Evolutionary conservation across 2,113 vertebrate genomes (phyloP), one percentile per base, ranked within the genome.

Genomic region (Fregetta grallaria): DNA sequence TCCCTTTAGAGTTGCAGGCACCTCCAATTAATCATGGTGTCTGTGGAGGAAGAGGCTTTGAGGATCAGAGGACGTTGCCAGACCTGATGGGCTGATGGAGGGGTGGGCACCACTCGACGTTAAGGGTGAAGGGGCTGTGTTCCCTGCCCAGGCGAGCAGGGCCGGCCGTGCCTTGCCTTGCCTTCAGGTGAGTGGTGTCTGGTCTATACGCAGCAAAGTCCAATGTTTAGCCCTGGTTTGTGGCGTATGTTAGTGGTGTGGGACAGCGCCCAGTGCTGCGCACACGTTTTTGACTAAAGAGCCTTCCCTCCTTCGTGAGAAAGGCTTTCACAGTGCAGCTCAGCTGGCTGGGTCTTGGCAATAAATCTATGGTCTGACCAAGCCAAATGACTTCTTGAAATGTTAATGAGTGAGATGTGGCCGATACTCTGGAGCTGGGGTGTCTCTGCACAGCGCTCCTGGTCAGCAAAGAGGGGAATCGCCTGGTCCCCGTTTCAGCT

Each of bases 11-110:
- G 78, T 58, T 12, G 3, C 78, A 40, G 86, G 92, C 86, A 81
- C 72, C 96, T 90, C 94, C 92, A 75, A 94, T 97, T 92, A 88
- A 94, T 97, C 90, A 73, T 55, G 63, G 81, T 94, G 91, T 88
- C 93, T 47, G 72, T 42, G 92, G 70, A 91, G 81, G 88, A 94
- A 86, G 83, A 77, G 87, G 32, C 74, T 66, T 21, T 86, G 90
- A 86, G 92, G 85, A 90, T 50, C 49, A 44, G 79, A 82, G 85
- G 77, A 63, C 3, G 11, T 30, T 34, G 70, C 90, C 90, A 86
- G 89, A 68, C 36, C n/a, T 62, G 67, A 47, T 47, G 65, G 63
- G 59, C 83, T 89, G 89, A 25, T 38, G 84, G n/a, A 63, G 67
- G 86, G 58, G 40, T 79, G 94, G 67, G 79, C 66, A 56, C 45